A percentile compares a stretch with the other conserved stretches of the same genome.
phyloP scores from a whole-genome alignment of 2,888 invertebrate species.

The Diogma glabrata region DNA sequence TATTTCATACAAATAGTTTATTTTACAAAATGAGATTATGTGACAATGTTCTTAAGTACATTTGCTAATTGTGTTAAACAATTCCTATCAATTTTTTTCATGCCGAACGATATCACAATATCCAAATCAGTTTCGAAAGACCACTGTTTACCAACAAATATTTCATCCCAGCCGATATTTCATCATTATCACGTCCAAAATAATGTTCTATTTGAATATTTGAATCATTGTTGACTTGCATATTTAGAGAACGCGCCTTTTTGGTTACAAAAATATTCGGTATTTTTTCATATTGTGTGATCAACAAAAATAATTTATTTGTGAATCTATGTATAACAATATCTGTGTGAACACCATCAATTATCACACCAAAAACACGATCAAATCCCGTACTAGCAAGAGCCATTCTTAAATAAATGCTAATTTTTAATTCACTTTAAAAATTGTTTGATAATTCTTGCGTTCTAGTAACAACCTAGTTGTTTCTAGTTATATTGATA shows the following conservation, averaged over 20 bases:
- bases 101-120: not conserved
- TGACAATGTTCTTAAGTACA: too few species aligned
- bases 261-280: not conserved
- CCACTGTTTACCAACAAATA: not conserved
- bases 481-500: too few species aligned
- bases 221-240: too few species aligned
- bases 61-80: not conserved
- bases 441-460: too few species aligned
- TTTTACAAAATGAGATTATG: too few species aligned
- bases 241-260: not conserved
- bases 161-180: not conserved
- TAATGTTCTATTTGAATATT: too few species aligned
- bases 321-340: not conserved
- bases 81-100: slow-evolving; percentile 7
- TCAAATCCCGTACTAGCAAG: too few species aligned
- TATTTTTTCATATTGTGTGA: slow-evolving; percentile 6
- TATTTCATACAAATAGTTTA: too few species aligned
- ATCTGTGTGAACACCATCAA: not conserved
- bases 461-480: too few species aligned
- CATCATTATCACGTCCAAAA: slow-evolving; percentile 1
- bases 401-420: too few species aligned
- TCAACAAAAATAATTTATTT: slow-evolving; percentile 2
- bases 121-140: not conserved
- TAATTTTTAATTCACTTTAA: too few species aligned
- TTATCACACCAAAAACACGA: not conserved